phyloP scores from a whole-genome alignment of 2,113 vertebrate genomes.

The Collichthys lucidus region DNA sequence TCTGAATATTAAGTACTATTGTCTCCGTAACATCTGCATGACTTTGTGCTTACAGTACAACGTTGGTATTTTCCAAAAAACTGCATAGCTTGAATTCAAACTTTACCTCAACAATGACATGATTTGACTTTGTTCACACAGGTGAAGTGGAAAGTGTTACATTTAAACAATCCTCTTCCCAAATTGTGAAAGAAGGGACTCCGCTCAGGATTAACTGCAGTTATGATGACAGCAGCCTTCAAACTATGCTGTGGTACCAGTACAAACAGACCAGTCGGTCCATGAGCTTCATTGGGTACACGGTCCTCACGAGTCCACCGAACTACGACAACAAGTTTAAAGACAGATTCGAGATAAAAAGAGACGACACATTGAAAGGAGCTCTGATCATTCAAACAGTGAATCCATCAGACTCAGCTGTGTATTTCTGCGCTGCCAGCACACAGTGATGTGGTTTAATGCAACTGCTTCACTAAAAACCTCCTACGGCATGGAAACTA shows the following conservation, averaged over 20 bases:
- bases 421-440: constrained; percentile 78
- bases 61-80: too few species aligned
- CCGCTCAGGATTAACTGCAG: constrained; percentile 41
- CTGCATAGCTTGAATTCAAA: not conserved
- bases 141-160: constrained; percentile 27
- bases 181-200: constrained; percentile 17
- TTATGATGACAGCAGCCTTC: constrained; percentile 46
- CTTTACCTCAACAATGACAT: not conserved
- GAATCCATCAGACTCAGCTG: constrained; percentile 55
- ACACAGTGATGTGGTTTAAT: constrained; percentile 68
- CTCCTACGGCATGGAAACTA: not conserved
- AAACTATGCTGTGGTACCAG: constrained; percentile 70
- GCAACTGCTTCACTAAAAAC: constrained; percentile 52
- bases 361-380: constrained; percentile 1
- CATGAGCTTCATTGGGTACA: constrained; percentile 62
- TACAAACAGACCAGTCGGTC: constrained; percentile 12
- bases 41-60: not conserved
- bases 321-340: constrained; percentile 38
- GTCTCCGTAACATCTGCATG: not conserved
- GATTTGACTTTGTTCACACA: constrained; percentile 15
- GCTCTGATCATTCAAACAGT: constrained; percentile 38
- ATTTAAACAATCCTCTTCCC: constrained; percentile 41
- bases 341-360: constrained; percentile 30
- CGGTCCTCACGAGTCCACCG: fast-evolving
- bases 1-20: not conserved